A percentile compares a stretch with the other conserved stretches of the same genome.
phyloP scores from a whole-genome alignment of 2,113 vertebrate genomes.

The crab-eating macaque (Macaca fascicularis) region DNA sequence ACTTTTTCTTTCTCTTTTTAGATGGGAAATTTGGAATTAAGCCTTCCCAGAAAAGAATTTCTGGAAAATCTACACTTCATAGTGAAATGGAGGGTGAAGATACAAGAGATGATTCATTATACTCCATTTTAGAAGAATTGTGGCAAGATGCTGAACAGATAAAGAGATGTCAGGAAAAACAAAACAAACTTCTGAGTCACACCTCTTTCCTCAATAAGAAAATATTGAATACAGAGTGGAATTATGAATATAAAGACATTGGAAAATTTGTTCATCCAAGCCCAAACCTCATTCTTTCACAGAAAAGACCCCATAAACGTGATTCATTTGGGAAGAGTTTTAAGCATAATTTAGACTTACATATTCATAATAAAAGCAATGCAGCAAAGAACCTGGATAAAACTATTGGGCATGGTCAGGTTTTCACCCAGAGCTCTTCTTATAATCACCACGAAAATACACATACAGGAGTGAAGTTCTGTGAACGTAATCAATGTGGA shows the following conservation, averaged over 20 bases:
- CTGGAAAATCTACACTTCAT: constrained; percentile 53
- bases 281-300: constrained; percentile 47
- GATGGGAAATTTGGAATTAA: constrained; percentile 62
- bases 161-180: constrained; percentile 51
- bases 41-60: constrained; percentile 47
- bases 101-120: constrained; percentile 51
- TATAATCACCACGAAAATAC: constrained; percentile 62
- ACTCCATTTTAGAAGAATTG: constrained; percentile 70
- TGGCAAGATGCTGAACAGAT: constrained; percentile 59
- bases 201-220: constrained; percentile 55
- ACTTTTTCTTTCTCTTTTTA: constrained; percentile 59
- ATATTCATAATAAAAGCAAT: constrained; percentile 58
- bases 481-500: constrained; percentile 67
- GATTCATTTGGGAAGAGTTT: constrained; percentile 63
- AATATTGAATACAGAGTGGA: constrained; percentile 47
- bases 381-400: constrained; percentile 55
- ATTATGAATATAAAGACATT: constrained; percentile 51
- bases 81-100: constrained; percentile 42
- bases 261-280: constrained; percentile 35
- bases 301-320: constrained; percentile 42
- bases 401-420: constrained; percentile 14
- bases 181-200: constrained; percentile 2
- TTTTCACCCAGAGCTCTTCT: constrained; percentile 65
- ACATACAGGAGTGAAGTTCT: constrained; percentile 69
- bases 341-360: constrained; percentile 62